Evolutionary conservation across 1,140 invertebrate genomes (phyloP), one percentile per base, ranked within the genome.

Genomic region (Holcopasites calliopsidis): DNA sequence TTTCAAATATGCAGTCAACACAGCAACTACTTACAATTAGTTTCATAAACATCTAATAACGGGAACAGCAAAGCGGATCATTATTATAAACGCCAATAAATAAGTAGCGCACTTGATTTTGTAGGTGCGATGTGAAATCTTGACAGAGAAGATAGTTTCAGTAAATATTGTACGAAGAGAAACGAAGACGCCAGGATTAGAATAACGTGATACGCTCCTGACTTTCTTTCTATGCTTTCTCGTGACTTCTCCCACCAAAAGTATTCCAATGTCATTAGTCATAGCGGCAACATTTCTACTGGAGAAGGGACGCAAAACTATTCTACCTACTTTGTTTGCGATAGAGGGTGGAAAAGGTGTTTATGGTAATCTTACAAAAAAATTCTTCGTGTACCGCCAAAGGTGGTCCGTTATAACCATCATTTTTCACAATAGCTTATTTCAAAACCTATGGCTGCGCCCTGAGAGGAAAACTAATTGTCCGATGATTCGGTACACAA

Each of bases 281-380:
- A 88, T 76, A 77, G 54, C 52, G 61, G 47, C 55, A 69, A 77
- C 80, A 79, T 88, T 84, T 82, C 85, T 81, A n/a, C 74, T 61
- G 62, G 47, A 76, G 66, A 72, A 71, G 54, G 72, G 72, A 81
- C 71, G 73, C 68, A 80, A 87, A 86, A 87, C 76, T 86, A 84
- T 89, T 88, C 76, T 85, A 68, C 64, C 66, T 72, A 76, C 72
- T 80, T 77, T 76, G 65, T 75, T 73, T 61, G 44, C 60, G 61
- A 54, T 35, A 76, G 58, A 85, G 86, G 82, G 76, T 85, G 79
- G 79, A 31, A 44, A 50, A 80, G 82, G 85, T 88, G 87, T 88
- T 88, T 88, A 88, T 87, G 83, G 71, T 86, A 87, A 88, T 87
- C 75, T 44, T 60, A 77, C n/a, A n/a, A 65, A 64, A 72, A 71